phyloP scores from a whole-genome alignment of 2,113 vertebrate species.

The Rynchops niger region DNA sequence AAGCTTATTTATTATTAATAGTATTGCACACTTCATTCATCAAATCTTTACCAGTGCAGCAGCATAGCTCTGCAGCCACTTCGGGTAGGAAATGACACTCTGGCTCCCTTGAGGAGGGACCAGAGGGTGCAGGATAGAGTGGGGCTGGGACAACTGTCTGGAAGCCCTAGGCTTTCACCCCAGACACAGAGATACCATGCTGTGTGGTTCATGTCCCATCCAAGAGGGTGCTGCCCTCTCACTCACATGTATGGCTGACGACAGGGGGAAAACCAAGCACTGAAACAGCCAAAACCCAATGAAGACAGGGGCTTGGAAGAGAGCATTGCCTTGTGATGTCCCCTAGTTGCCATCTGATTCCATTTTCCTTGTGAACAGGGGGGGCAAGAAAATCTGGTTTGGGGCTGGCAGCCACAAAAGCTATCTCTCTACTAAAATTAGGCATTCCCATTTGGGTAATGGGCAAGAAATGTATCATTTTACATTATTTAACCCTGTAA shows the following conservation, averaged over 20 bases:
- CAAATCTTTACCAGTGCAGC: background rate
- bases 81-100: background rate
- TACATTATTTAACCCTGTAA: background rate
- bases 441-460: background rate
- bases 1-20: slow-evolving; percentile 41
- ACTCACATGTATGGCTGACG: background rate
- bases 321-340: background rate
- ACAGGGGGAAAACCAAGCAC: background rate
- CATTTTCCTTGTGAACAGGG: background rate
- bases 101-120: background rate
- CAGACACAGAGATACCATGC: accelerated
- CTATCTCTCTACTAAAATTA: background rate
- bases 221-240: background rate
- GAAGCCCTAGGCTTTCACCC: background rate
- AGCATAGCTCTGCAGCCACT: background rate
- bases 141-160: accelerated
- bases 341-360: background rate
- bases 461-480: background rate
- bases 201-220: background rate
- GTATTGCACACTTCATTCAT: background rate
- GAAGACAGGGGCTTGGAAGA: background rate
- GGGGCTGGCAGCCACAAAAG: background rate
- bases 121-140: background rate
- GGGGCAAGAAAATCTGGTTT: background rate
- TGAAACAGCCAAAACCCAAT: background rate